phyloP scores from a whole-genome alignment of 2,113 vertebrate genomes.

The Coracopsis vasa region DNA sequence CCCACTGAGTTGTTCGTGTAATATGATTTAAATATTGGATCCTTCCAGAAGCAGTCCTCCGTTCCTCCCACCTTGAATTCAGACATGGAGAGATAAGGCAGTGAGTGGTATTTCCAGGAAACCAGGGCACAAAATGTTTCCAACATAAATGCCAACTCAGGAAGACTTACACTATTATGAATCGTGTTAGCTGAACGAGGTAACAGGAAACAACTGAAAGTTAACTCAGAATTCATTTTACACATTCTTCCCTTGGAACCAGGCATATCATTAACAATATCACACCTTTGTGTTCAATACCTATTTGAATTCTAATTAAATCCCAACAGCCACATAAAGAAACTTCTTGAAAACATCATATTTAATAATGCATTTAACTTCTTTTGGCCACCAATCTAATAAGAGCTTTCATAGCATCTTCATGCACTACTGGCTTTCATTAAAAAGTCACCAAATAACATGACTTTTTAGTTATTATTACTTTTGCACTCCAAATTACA shows the following conservation, averaged over 20 bases:
- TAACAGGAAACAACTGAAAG: conserved; percentile 43
- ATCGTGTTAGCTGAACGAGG: conserved; percentile 27
- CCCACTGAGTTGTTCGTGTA: conserved; percentile 94
- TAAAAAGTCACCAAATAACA: not conserved
- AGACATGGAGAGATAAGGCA: conserved; percentile 63
- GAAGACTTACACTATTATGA: conserved; percentile 43
- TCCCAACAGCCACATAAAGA: not conserved
- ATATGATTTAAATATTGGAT: conserved; percentile 97
- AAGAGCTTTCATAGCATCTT: not conserved
- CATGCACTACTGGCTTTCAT: not conserved
- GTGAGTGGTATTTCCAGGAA: conserved; percentile 60
- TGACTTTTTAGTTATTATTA: not conserved
- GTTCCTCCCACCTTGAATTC: conserved; percentile 90
- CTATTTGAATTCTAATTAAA: not conserved
- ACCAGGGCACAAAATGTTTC: conserved; percentile 43
- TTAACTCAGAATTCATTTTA: conserved; percentile 3
- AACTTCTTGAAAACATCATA: not conserved
- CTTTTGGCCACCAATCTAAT: not conserved
- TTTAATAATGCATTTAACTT: not conserved
- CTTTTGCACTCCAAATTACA: not conserved
- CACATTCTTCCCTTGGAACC: not conserved
- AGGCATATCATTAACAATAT: not conserved
- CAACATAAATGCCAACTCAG: conserved; percentile 50
- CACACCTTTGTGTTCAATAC: not conserved
- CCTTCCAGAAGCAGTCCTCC: conserved; percentile 91